Conservation (phyloP, 2,797 vertebrate species). For the Clarias pachynema region DNA sequence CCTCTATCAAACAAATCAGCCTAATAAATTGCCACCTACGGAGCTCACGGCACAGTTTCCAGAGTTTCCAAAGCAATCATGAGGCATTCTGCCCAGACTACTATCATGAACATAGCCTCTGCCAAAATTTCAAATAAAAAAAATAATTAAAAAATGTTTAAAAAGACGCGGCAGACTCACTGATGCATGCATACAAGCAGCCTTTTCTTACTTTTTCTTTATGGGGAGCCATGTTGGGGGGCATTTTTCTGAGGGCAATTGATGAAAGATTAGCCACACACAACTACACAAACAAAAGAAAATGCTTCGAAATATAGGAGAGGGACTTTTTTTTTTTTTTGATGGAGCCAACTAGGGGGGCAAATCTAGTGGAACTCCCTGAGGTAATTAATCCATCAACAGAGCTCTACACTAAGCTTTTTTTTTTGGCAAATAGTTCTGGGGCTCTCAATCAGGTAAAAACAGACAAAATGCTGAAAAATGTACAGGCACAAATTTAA, state of each 20-base stretch:
- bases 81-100: neutral
- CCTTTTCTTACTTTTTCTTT: neutral
- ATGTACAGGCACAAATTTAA: neutral
- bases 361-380: slow-evolving; percentile 8
- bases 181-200: neutral
- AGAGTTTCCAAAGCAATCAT: neutral
- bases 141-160: neutral
- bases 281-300: neutral
- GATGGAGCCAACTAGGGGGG: neutral
- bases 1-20: neutral
- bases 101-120: neutral
- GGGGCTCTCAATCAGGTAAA: neutral
- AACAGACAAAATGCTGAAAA: neutral
- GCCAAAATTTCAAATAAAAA: neutral
- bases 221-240: neutral
- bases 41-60: neutral
- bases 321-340: neutral
- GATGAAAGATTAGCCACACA: neutral
- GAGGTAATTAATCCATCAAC: slow-evolving; percentile 4
- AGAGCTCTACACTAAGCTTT: neutral
- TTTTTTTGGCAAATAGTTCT: neutral
- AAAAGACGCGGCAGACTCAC: too few species aligned
- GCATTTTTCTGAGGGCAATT: neutral
- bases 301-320: slow-evolving; percentile 8
- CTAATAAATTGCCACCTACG: neutral